Conservation (phyloP, 2,888 invertebrate genomes). For the Pheosia tremula region DNA sequence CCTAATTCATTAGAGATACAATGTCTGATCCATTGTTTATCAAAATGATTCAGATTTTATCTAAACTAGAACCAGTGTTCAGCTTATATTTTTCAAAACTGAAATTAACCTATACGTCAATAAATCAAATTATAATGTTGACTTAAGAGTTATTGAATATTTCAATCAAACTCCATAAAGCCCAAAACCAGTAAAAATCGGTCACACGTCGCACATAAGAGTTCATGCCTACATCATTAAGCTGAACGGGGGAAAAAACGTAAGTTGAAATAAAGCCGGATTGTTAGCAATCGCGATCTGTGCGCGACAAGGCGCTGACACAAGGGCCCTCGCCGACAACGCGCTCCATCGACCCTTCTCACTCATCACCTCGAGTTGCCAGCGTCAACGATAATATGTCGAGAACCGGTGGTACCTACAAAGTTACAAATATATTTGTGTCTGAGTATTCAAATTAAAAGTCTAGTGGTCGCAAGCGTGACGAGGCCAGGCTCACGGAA, state of each 20-base stretch:
- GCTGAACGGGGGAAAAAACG: conserved; percentile 27
- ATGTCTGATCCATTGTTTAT: too few species aligned
- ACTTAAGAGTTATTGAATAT: too few species aligned
- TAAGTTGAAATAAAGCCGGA: conserved; percentile 39
- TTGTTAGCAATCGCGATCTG: conserved; percentile 58
- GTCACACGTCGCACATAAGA: neutral
- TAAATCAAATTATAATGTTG: too few species aligned
- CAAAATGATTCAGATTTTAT: too few species aligned
- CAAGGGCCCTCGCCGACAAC: conserved; percentile 50
- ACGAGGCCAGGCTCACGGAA: too few species aligned
- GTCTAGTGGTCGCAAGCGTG: too few species aligned
- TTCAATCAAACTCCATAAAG: neutral
- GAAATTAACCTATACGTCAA: too few species aligned
- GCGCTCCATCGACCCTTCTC: conserved; percentile 60
- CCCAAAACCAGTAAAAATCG: neutral
- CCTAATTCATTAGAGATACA: too few species aligned
- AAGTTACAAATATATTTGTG: neutral
- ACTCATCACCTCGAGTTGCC: conserved; percentile 27
- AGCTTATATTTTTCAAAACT: too few species aligned
- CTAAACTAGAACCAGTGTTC: too few species aligned
- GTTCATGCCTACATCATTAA: conserved; percentile 25
- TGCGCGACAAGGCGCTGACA: conserved; percentile 67
- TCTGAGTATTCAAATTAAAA: neutral
- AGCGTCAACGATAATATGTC: neutral
- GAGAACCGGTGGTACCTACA: neutral